Conservation (phyloP, 2,113 vertebrate genomes). For the Prunella himalayana region DNA sequence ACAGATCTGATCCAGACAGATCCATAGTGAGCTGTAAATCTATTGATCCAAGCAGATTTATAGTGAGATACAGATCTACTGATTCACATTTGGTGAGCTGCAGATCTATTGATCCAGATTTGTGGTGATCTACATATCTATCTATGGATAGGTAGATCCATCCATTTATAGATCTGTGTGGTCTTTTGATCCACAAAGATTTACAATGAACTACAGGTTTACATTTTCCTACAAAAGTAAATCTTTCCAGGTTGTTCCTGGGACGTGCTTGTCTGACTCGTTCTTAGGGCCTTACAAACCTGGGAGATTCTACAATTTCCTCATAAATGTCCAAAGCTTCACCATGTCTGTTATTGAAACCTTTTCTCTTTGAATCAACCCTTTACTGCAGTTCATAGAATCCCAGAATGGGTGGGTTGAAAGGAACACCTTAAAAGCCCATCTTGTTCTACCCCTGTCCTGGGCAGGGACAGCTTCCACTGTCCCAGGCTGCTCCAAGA, state of each 20-base stretch:
- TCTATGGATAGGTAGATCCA: no score
- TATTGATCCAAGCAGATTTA: background rate
- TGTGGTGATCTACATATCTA: background rate
- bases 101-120: background rate
- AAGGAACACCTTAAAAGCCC: background rate
- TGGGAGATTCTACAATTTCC: background rate
- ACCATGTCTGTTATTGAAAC: background rate
- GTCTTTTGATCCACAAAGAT: background rate
- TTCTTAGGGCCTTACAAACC: background rate
- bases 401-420: background rate
- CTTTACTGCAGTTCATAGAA: background rate
- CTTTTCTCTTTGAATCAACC: background rate
- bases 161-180: background rate
- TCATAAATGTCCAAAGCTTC: background rate
- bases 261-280: background rate
- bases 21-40: background rate
- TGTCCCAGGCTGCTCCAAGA: background rate
- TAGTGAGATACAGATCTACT: background rate
- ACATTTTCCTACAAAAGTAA: background rate
- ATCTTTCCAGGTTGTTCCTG: background rate
- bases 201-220: background rate
- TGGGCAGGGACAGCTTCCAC: background rate
- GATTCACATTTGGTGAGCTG: background rate
- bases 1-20: background rate
- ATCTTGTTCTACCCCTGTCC: background rate